phyloP scores from a whole-genome alignment of 1,140 invertebrate genomes.

The Aphidius gifuensis region DNA sequence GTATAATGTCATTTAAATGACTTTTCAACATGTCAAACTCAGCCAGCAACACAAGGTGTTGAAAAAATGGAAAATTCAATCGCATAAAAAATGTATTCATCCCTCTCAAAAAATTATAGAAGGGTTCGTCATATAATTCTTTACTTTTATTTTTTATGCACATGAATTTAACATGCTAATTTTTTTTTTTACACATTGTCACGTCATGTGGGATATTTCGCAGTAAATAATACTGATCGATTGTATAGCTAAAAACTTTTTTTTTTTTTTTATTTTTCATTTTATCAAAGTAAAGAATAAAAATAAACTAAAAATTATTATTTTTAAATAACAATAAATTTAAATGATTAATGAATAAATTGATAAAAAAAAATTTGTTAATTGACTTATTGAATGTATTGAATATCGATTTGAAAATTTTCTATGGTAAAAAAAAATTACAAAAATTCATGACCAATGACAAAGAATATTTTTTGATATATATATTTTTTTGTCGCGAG shows the following conservation, averaged over 20 bases:
- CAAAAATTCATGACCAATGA: neutral
- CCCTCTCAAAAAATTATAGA: neutral
- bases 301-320: neutral
- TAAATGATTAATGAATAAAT: neutral
- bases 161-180: constrained; percentile 41
- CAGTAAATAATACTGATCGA: constrained; percentile 51
- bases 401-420: neutral
- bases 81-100: constrained; percentile 40
- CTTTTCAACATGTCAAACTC: constrained; percentile 42
- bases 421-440: neutral
- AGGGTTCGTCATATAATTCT: neutral
- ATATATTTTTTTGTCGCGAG: neutral
- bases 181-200: constrained; percentile 46
- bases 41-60: constrained; percentile 42
- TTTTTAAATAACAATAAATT: neutral
- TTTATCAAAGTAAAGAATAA: neutral
- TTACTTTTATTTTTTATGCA: neutral
- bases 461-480: no score
- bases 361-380: neutral
- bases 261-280: constrained; percentile 4
- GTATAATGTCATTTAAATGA: constrained; percentile 51
- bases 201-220: constrained; percentile 49
- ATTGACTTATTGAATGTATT: constrained; percentile 1
- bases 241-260: constrained; percentile 17
- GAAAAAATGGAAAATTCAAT: constrained; percentile 17